Base-by-base conservation (phyloP, 2,888 invertebrate species). In the Cabera pusaria region DNA sequence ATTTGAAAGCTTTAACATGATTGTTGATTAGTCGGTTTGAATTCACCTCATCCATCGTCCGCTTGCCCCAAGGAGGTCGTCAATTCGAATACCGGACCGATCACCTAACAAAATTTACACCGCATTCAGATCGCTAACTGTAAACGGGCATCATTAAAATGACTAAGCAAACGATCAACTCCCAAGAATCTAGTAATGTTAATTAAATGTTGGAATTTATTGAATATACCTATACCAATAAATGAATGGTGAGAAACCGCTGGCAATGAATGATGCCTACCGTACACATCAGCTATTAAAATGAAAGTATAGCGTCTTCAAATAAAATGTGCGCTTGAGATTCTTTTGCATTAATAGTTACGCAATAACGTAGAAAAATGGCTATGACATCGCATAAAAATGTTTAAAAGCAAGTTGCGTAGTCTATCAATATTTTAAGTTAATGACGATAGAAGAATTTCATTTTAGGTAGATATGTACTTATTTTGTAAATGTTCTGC, bases 121-220 rank as follows among this genome's bases (percentile, higher is more conserved):
- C 65, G 66, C 73, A 76, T 76, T 78, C 73, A 72, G 72, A 78
- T 74, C 72, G 66, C 67, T 80, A 83, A 80, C 80, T 74, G 81
- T 84, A 81, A 81, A 75, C 72, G 72, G 61, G 63, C 64, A 72
- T 75, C 73, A 78, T 79, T 78, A 78, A 79, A 80, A 78, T 79
- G 70, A 80, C 80, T 78, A 79, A 81, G 80, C 79, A 82, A 81
- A 79, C 75, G 74, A 75, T 76, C 73, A 76, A 78, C 72, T 73
- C 69, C 71, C 71, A 79, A 80, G 76, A 80, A 77, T 78, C 72
- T 74, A 72, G 73, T 73, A 80, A 82, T 80, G 78, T 77, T 80
- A 79, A 82, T 82, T 76, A 81, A 75, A 78, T 72, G 73, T 79
- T 68, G 70, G 79, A 79, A 79, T 75, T 80, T 71, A 77, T 73